Evolutionary conservation across 1,140 invertebrate species (phyloP).

Genomic region (Homalodisca vitripennis): DNA sequence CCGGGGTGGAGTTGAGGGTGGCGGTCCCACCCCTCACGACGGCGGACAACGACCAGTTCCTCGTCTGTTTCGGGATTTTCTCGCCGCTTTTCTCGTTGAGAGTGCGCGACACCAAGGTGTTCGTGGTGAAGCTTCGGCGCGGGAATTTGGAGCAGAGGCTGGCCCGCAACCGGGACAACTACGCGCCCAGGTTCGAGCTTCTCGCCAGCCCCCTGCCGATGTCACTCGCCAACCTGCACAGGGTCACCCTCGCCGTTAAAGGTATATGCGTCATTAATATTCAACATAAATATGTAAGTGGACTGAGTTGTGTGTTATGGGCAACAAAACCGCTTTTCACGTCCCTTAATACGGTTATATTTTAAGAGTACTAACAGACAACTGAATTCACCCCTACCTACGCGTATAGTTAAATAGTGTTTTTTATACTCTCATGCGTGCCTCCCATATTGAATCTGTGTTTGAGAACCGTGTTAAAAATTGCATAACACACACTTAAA

Average conservation of each 20-base stretch:
- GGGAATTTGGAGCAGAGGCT: background rate
- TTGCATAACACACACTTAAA: too few relatives aligned
- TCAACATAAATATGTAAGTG: too few relatives aligned
- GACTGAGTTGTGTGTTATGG: too few relatives aligned
- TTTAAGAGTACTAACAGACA: too few relatives aligned
- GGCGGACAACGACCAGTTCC: background rate
- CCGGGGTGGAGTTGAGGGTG: background rate
- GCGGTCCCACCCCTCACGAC: background rate
- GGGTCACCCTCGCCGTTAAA: background rate
- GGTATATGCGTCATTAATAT: too few relatives aligned
- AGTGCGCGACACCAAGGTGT: slow-evolving; percentile 16
- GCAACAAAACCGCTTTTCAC: too few relatives aligned
- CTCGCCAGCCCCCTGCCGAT: background rate
- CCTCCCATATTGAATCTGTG: too few relatives aligned
- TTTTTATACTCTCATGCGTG: too few relatives aligned
- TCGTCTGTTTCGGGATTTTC: slow-evolving; percentile 7
- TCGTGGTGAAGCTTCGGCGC: background rate
- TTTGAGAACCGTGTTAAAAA: too few relatives aligned
- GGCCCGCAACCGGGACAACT: background rate
- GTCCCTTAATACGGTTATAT: too few relatives aligned
- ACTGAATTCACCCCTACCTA: too few relatives aligned
- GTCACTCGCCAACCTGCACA: background rate
- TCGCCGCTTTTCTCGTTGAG: background rate
- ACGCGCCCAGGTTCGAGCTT: background rate
- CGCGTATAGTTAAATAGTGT: too few relatives aligned